Evolutionary conservation across 2,797 vertebrate species (phyloP).

Genomic region (Rhabdomys pumilio): DNA sequence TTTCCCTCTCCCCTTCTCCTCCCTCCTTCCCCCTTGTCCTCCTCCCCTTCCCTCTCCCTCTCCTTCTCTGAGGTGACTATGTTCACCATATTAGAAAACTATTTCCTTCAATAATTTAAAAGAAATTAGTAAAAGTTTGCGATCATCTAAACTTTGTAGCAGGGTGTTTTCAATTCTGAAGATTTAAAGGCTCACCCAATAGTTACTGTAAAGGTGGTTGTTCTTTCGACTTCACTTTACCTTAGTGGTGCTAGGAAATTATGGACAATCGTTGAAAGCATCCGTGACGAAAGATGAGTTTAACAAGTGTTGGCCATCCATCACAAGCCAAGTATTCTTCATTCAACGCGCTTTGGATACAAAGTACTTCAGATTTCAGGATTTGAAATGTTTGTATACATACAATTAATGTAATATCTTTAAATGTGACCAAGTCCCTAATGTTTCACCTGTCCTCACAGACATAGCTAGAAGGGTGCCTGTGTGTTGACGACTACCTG

Average conservation of each 20-base stretch:
- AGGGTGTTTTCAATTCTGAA: not conserved
- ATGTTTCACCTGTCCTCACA: not conserved
- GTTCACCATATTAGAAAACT: not conserved
- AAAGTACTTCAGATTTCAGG: not conserved
- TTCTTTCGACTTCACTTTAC: not conserved
- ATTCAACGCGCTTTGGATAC: not conserved
- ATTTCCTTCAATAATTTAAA: not conserved
- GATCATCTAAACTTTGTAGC: not conserved
- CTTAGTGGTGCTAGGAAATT: not conserved
- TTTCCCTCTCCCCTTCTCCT: not conserved
- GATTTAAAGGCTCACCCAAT: not conserved
- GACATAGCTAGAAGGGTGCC: not conserved
- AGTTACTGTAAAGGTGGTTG: not conserved
- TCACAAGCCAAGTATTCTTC: not conserved
- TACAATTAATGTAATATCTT: not conserved
- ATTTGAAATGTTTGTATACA: not conserved
- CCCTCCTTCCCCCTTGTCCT: fast-evolving
- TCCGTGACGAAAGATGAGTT: not conserved
- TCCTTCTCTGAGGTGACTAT: not conserved
- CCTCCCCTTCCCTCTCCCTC: no score
- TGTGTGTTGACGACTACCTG: not conserved
- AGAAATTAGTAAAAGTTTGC: not conserved
- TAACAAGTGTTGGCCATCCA: not conserved
- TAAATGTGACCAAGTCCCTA: not conserved
- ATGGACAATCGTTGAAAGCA: not conserved